Evolutionary conservation across 1,140 invertebrate genomes (phyloP), one percentile per base, ranked within the genome.

Genomic region (Penaeus vannamei): DNA sequence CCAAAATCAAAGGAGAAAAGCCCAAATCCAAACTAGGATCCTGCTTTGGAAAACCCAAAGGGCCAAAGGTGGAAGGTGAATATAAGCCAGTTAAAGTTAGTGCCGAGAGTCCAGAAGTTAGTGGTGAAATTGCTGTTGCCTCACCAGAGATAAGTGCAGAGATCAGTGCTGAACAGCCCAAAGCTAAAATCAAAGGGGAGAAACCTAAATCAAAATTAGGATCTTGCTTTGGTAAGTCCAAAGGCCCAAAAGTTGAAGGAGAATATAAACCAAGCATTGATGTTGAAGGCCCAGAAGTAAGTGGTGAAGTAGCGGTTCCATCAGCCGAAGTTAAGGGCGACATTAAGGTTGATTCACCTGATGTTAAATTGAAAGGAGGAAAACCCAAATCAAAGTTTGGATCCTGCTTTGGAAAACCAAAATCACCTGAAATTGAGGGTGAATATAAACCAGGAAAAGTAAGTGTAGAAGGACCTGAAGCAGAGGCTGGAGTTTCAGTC

Each of bases 401-500:
- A 61, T 84, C 82, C 2, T 84, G 82, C 60, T 84, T 84, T 72
- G 69, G 69, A 22, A 72, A 72, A 72, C 69, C 69, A 5, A 72
- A 72, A 20, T n/a, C 5, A 8, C 20, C 79, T 26, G 20, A n/a
- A 59, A 14, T 42, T 86, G 69, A 69, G 23, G 53, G 83, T 42
- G n/a, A 79, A 36, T 86, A 10, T 5, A 32, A 72, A 32, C n/a
- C 69, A 29, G 69, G 23, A 22, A 22, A 19, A 72, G 3, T 89
- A 42, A 72, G 79, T 62, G 59, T 84, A n/a, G 87, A 89, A 32
- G 36, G 80, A 62, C 87, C 87, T 46, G 87, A 89, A 36, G 69
- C 82, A 42, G 84, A 77, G 46, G 29, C 64, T 14, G 60, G 53
- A 59, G 69, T 20, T 83, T 26, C 46, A 59, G 59, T 59, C 26